Conservation (phyloP, 2,113 vertebrate genomes). For the human region GRCh38 chr2:68515001-68515500, state of each 20-base stretch:
- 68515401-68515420: background rate
- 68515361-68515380: background rate
- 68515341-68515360: background rate
- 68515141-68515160: background rate
- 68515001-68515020: background rate
- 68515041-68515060: background rate
- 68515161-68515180: background rate
- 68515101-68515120: background rate
- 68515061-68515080: background rate
- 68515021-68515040: background rate
- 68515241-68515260: background rate
- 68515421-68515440: background rate
- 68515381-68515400: background rate
- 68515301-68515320: background rate
- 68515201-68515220: background rate
- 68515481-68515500: conserved; percentile 25
- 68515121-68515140: background rate
- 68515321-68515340: background rate
- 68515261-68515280: background rate
- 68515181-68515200: conserved; percentile 16
- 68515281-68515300: background rate
- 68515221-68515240: background rate
- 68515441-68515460: background rate
- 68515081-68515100: background rate
- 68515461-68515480: background rate